Base-by-base conservation (phyloP, 1,140 invertebrate species). In the Penaeus indicus region DNA sequence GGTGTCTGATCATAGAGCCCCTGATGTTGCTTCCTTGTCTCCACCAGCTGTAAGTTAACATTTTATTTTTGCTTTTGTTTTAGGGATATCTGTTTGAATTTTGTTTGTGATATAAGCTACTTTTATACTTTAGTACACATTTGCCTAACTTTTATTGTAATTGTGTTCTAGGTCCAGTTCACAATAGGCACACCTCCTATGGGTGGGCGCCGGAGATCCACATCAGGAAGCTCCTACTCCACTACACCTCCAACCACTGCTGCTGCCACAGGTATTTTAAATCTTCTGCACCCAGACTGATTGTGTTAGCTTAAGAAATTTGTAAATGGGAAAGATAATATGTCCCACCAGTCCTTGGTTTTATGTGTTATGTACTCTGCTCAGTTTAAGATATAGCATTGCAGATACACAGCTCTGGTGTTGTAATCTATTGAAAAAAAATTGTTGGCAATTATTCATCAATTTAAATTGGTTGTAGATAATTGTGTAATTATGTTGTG, bases 111-210 rank as follows among this genome's bases (percentile, higher is more conserved):
- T 62, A 47, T 47, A 16, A 5, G 22, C 27, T 47, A 32, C 38
- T 64, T 67, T 38, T 67, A 63, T 22, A 27, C 2, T 25, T 47
- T 69, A 11, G 8, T 22, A 18, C 27, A n/a, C 1, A 63, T 62
- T 82, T 62, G 3, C 10, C 38, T 86, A 32, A 86, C 21, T n/a
- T 18, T 61, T 54, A 38, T 61, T 62, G 21, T n/a, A 22, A 38
- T 22, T 42, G 32, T 60, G 22, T 64, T 75, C 11, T 25, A 88
- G 87, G 87, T 94, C 90, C 93, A 94, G 89, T 94, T 94, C 91
- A 92, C 91, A 60, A 93, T 94, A 88, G 93, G 93, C 21, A 94
- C 93, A 10, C 93, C 93, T 11, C 93, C 93, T 8, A 60, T 86
- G 54, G 87, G 89, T 75, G 90, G 90, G 21, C 64, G 91, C 22